These are phyloP conservation scores for Blera fallax DNA, from an alignment of 2,888 invertebrate species.

Conservation along the genomic window DNA sequence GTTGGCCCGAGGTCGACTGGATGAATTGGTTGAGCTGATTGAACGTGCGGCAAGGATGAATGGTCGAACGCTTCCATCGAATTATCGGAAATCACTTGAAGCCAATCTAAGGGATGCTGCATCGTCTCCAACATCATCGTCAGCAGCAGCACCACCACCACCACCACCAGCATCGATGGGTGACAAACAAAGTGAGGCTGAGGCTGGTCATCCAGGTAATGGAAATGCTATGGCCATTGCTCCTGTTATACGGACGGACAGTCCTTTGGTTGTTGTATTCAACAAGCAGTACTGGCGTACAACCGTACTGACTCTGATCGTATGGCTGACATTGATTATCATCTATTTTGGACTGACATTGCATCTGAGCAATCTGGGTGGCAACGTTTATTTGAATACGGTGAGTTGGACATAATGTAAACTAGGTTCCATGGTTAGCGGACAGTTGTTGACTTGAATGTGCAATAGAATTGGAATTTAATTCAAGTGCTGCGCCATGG, in stretches of 20 bases:
- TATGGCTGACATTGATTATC: conserved; percentile 89
- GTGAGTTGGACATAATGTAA: conserved; percentile 80
- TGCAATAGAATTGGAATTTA: conserved; percentile 5
- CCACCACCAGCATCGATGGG: conserved; percentile 75
- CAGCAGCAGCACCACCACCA: neutral
- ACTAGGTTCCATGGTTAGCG: neutral
- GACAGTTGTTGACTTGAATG: neutral
- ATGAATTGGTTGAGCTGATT: conserved; percentile 86
- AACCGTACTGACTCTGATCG: conserved; percentile 86
- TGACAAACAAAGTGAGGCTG: conserved; percentile 78
- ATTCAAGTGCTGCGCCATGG: conserved; percentile 12
- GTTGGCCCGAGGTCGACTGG: conserved; percentile 86
- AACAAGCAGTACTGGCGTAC: conserved; percentile 85
- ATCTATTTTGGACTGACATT: conserved; percentile 91
- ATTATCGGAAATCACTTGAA: conserved; percentile 85
- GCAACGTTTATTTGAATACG: conserved; percentile 88
- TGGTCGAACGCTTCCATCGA: conserved; percentile 84
- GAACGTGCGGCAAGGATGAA: conserved; percentile 87
- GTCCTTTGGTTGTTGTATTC: conserved; percentile 86
- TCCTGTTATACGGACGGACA: conserved; percentile 73
- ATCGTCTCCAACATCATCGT: neutral
- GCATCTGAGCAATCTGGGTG: conserved; percentile 88
- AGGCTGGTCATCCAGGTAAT: conserved; percentile 71
- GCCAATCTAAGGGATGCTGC: conserved; percentile 74
- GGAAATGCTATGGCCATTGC: conserved; percentile 36